phyloP scores from a whole-genome alignment of 2,113 vertebrate genomes.

The Paramisgurnus dabryanus region DNA sequence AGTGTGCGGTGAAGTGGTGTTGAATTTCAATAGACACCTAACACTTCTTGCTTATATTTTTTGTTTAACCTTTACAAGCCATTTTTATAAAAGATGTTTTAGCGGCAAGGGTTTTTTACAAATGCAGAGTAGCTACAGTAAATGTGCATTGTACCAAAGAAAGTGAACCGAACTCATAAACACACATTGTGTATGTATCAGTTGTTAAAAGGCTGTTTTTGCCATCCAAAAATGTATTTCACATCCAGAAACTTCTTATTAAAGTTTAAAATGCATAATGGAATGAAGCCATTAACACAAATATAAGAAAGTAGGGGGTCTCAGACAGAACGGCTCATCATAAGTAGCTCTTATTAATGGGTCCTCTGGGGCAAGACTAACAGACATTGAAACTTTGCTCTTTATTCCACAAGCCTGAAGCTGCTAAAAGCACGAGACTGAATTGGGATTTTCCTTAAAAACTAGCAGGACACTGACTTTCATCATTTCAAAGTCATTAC shows the following conservation, averaged over 20 bases:
- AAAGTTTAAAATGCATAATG: not conserved
- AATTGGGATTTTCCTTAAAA: slow-evolving; percentile 14
- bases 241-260: slow-evolving; percentile 11
- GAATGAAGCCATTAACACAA: slow-evolving; percentile 31
- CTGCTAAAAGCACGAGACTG: slow-evolving; percentile 2
- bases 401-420: slow-evolving; percentile 5
- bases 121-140: not conserved
- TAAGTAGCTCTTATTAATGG: slow-evolving; percentile 28
- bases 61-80: slow-evolving; percentile 61
- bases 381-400: not conserved
- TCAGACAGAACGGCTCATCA: slow-evolving; percentile 18
- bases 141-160: slow-evolving; percentile 10
- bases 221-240: not conserved
- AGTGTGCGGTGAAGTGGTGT: slow-evolving; percentile 69
- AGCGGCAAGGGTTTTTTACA: not conserved
- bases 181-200: not conserved
- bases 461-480: slow-evolving; percentile 19
- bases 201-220: not conserved
- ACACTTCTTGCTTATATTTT: slow-evolving; percentile 38
- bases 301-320: slow-evolving; percentile 32
- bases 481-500: slow-evolving; percentile 32
- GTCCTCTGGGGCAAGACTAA: slow-evolving; percentile 29
- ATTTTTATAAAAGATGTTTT: not conserved
- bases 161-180: not conserved
- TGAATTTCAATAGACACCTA: slow-evolving; percentile 72